These are phyloP conservation scores for Nomada fabriciana DNA, from an alignment of 2,888 invertebrate species.

Conservation along the genomic window DNA sequence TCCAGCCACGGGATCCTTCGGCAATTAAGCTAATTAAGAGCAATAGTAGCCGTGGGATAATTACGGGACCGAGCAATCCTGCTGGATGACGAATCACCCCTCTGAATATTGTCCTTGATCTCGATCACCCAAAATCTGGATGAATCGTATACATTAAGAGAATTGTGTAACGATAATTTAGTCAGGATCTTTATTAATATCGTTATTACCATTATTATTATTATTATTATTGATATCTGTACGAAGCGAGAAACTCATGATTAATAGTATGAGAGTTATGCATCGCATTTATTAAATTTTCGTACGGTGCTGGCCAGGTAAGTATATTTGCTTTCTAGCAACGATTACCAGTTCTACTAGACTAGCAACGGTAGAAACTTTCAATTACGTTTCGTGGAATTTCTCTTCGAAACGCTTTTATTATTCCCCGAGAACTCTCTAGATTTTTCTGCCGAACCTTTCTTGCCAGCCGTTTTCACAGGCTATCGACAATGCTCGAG, in stretches of 20 bases:
- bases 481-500: slow-evolving; percentile 3
- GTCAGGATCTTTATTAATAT: neutral
- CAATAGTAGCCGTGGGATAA: slow-evolving; percentile 63
- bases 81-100: neutral
- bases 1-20: slow-evolving; percentile 11
- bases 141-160: no score
- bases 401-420: slow-evolving; percentile 35
- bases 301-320: neutral
- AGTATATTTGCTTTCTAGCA: slow-evolving; percentile 21
- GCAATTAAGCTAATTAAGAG: slow-evolving; percentile 71
- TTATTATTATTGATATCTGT: neutral
- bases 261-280: neutral
- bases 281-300: slow-evolving; percentile 2
- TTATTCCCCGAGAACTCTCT: slow-evolving; percentile 27
- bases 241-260: neutral
- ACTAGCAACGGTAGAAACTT: slow-evolving; percentile 20
- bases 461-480: slow-evolving; percentile 15
- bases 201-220: neutral
- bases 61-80: slow-evolving; percentile 24
- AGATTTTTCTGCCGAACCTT: slow-evolving; percentile 8
- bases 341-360: neutral
- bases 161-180: neutral
- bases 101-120: neutral
- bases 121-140: neutral
- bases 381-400: slow-evolving; percentile 23